These are phyloP conservation scores for Cuculus canorus DNA, from an alignment of 2,797 vertebrate species.

Conservation along the genomic window DNA sequence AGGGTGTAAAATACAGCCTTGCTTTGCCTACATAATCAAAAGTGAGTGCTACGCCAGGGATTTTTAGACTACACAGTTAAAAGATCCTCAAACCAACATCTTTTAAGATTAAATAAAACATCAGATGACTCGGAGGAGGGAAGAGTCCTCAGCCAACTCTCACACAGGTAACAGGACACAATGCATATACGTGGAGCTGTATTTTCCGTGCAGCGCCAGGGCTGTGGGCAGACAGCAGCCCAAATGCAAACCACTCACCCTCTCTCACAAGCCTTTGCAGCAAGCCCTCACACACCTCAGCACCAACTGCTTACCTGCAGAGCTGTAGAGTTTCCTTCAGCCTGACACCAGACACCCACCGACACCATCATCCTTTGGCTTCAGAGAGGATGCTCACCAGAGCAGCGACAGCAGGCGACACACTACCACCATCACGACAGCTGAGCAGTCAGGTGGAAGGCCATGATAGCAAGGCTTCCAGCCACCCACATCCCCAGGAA, in stretches of 20 bases:
- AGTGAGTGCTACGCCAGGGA: neutral
- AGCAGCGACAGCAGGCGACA: rapidly evolving
- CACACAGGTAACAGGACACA: neutral
- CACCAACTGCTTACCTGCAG: neutral
- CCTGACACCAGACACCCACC: rapidly evolving
- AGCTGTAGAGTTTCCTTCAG: rapidly evolving
- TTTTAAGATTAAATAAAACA: neutral
- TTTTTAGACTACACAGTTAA: neutral
- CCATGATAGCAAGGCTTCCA: rapidly evolving
- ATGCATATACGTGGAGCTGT: rapidly evolving
- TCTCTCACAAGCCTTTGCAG: too few relatives aligned
- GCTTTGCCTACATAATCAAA: neutral
- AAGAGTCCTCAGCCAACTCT: neutral
- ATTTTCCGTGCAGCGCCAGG: neutral
- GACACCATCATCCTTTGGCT: rapidly evolving
- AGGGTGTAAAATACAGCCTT: neutral
- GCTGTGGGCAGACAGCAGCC: rapidly evolving
- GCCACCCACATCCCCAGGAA: rapidly evolving
- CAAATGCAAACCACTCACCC: rapidly evolving
- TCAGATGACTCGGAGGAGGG: neutral
- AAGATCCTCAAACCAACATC: neutral
- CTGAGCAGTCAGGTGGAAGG: rapidly evolving
- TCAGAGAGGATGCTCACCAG: rapidly evolving
- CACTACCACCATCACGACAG: rapidly evolving
- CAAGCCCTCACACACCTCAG: rapidly evolving